A percentile compares a stretch with the other conserved stretches of the same genome.
These are phyloP conservation scores for Antheraea assamensis DNA, from an alignment of 2,888 invertebrate species.

Conservation along the genomic window DNA sequence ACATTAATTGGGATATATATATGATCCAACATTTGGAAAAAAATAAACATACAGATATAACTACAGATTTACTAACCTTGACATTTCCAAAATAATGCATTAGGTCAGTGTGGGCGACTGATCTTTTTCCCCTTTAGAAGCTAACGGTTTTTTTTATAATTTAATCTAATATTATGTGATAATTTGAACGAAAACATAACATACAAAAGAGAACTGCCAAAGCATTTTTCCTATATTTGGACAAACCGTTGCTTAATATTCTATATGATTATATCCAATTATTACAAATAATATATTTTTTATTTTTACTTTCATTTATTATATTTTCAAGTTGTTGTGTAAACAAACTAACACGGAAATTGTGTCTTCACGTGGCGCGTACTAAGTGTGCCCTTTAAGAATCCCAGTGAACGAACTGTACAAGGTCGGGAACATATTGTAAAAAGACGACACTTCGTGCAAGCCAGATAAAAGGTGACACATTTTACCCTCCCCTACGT, in stretches of 20 bases:
- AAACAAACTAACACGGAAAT: background rate
- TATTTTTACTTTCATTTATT: background rate
- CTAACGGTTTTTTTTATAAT: background rate
- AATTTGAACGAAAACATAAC: background rate
- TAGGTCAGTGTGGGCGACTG: background rate
- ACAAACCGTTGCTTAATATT: background rate
- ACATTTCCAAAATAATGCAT: background rate
- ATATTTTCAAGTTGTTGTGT: background rate
- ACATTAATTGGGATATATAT: too few relatives aligned
- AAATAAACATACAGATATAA: too few relatives aligned
- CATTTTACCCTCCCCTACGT: slow-evolving; percentile 33
- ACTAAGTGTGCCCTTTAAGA: slow-evolving; percentile 31
- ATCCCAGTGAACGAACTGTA: slow-evolving; percentile 53
- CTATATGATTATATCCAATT: background rate
- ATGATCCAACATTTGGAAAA: too few relatives aligned
- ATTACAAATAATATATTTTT: too few relatives aligned
- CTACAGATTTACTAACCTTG: too few relatives aligned
- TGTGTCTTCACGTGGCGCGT: background rate
- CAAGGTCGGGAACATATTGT: slow-evolving; percentile 54
- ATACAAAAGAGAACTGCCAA: background rate
- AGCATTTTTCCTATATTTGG: background rate
- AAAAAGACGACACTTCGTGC: slow-evolving; percentile 41
- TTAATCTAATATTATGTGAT: background rate
- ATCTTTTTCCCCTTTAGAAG: background rate
- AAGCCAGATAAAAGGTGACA: slow-evolving; percentile 38